Percentiles rank a stretch among this genome's conserved stretches.
phyloP scores from a whole-genome alignment of 2,113 vertebrate species.

The Origma solitaria region DNA sequence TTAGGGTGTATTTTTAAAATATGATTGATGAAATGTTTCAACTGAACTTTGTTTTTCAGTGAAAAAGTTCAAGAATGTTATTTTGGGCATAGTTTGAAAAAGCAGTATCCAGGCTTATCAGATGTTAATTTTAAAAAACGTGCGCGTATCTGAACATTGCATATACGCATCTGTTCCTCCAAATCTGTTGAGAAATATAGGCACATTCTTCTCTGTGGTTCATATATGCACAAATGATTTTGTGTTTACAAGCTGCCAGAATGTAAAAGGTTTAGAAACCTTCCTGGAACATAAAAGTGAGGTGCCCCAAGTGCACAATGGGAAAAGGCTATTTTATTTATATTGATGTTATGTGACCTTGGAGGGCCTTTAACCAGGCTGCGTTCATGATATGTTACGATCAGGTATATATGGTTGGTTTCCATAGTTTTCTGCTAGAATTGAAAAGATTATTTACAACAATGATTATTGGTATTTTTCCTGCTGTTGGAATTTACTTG shows the following conservation, averaged over 20 bases:
- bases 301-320: neutral
- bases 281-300: neutral
- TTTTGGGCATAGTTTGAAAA: neutral
- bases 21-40: neutral
- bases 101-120: neutral
- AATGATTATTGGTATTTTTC: neutral
- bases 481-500: neutral
- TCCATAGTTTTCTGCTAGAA: neutral
- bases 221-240: neutral
- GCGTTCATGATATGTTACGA: neutral
- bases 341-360: neutral
- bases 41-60: neutral
- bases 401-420: neutral
- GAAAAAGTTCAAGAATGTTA: neutral
- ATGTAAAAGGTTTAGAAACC: neutral
- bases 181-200: neutral
- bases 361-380: neutral
- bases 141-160: neutral
- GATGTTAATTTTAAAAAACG: neutral
- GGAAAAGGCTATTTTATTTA: neutral
- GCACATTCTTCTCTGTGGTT: neutral
- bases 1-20: neutral
- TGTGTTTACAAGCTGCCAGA: neutral
- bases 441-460: neutral
- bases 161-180: neutral